Base-by-base conservation (phyloP, 2,888 invertebrate species). In the Lissonota sp. region DNA sequence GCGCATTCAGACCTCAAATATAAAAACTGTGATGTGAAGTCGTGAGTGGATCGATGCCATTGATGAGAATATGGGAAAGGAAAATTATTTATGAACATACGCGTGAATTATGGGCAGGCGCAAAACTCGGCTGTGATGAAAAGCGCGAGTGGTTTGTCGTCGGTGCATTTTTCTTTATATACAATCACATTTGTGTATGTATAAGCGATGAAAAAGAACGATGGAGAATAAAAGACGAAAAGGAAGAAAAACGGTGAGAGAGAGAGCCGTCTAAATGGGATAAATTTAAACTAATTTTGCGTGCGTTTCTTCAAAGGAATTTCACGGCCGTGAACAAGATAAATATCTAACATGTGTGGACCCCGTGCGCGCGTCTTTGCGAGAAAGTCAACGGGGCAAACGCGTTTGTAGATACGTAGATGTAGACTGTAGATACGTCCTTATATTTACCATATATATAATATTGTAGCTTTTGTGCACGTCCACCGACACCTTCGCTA, bases 271-370 rank as follows among this genome's bases (percentile, higher is more conserved):
- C 71, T 70, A 80, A 84, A 84, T 76, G 79, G 81, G 80, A 78
- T 82, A 80, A 84, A 84, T 82, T 84, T 77, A 82, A 84, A 82
- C 79, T 82, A 84, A 84, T 84, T 84, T 82, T 69, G 82, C 80
- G 79, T 78, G 80, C 76, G 79, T 82, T 80, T 84, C 83, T 84
- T 84, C 82, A 80, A 84, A 84, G 83, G 80, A 84, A 84, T 84
- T 79, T 82, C 82, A 84, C 79, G 78, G 77, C 69, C 78, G 82
- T 82, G 77, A 75, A 71, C 64, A 84, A 82, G 83, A 84, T 82
- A 82, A 84, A 84, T 84, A 84, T 84, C 75, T 64, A 82, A 82
- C 82, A 84, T 72, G 82, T 84, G 83, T 82, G 76, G 76, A 64
- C 69, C 60, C 69, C 60, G 51, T 58, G 74, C 57, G 44, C 39